Percentiles rank a stretch among this genome's conserved stretches.
phyloP scores from a whole-genome alignment of 2,888 invertebrate genomes.

The Meghimatium bilineatum region DNA sequence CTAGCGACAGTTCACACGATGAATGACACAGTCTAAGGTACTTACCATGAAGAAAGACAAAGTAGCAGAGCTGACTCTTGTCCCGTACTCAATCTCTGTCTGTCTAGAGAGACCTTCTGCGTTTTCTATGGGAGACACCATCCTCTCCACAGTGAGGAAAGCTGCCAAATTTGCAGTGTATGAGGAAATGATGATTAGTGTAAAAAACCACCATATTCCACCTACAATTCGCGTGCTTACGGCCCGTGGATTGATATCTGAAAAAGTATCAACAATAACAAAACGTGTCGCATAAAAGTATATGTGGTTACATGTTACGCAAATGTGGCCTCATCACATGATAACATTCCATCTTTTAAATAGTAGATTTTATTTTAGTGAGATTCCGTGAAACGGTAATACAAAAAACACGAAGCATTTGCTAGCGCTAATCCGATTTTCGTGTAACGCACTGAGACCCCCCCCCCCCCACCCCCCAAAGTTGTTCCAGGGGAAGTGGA shows the following conservation, averaged over 20 bases:
- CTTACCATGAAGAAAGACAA: constrained; percentile 92
- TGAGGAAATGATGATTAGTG: constrained; percentile 97
- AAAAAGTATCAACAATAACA: not conserved
- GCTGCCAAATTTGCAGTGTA: constrained; percentile 99
- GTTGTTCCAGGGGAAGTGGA: no score
- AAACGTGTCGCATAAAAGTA: not conserved
- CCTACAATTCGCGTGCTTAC: constrained; percentile 92
- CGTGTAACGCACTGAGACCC: no score
- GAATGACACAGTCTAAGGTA: not conserved
- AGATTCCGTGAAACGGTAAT: no score
- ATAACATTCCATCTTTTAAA: no score
- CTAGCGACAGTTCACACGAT: no score
- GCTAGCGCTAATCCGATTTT: no score
- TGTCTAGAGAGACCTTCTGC: constrained; percentile 97
- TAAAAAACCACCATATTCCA: constrained; percentile 98
- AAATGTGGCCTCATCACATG: no score
- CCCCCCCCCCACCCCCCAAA: no score
- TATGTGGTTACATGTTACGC: no score
- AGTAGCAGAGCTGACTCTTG: constrained; percentile 94
- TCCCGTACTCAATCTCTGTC: constrained; percentile 94
- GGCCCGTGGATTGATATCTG: constrained; percentile 80
- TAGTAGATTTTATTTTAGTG: no score
- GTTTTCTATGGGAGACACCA: constrained; percentile 95
- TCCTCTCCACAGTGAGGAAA: constrained; percentile 96
- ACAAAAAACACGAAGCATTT: no score